phyloP scores from a whole-genome alignment of 2,113 vertebrate genomes.

The Rhabdomys dilectus region DNA sequence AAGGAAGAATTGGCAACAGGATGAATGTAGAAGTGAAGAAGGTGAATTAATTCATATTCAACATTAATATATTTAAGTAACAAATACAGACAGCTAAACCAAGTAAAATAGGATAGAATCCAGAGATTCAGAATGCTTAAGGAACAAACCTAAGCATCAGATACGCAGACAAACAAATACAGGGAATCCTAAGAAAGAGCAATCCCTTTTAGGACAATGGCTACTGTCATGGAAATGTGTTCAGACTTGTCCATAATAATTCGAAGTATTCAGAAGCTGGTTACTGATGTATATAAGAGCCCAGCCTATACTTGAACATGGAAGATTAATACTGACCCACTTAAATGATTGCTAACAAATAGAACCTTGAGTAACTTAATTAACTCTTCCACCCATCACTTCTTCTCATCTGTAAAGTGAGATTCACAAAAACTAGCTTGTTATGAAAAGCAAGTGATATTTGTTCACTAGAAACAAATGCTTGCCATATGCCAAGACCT shows the following conservation, averaged over 20 bases:
- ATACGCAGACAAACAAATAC: neutral
- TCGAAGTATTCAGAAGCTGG: neutral
- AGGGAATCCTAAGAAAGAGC: neutral
- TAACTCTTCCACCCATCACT: neutral
- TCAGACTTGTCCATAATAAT: neutral
- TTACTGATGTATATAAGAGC: neutral
- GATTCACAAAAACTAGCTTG: neutral
- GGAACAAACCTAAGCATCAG: neutral
- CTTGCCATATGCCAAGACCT: neutral
- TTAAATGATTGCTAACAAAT: neutral
- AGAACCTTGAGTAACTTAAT: constrained; percentile 1
- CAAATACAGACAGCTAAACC: neutral
- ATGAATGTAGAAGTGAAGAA: neutral
- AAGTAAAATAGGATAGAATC: neutral
- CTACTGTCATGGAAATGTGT: neutral
- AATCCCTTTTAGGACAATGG: rapidly evolving
- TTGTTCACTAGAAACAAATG: neutral
- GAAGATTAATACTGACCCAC: neutral
- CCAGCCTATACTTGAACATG: neutral
- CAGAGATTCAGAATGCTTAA: neutral
- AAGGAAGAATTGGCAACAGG: neutral
- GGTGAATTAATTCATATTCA: neutral
- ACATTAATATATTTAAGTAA: neutral
- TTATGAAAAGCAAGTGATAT: constrained; percentile 7
- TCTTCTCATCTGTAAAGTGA: constrained; percentile 22